phyloP scores from a whole-genome alignment of 1,140 invertebrate species.

The Bombus superbus region DNA sequence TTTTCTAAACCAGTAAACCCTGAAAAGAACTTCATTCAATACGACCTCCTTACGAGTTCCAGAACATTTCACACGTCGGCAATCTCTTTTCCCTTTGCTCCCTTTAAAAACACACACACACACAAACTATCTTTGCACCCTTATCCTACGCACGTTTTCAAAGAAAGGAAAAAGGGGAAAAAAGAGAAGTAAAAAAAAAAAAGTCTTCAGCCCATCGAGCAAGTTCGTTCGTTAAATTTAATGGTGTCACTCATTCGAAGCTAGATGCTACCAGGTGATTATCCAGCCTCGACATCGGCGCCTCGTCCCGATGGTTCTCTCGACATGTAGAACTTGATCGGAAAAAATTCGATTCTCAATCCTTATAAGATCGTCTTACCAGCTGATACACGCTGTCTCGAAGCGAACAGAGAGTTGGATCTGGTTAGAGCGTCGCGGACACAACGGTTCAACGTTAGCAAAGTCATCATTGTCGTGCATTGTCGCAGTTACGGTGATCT shows the following conservation, averaged over 20 bases:
- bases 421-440: conserved; percentile 72
- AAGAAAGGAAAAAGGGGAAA: neutral
- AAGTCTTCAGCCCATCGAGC: neutral
- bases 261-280: neutral
- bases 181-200: neutral
- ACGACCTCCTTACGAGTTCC: neutral
- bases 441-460: neutral
- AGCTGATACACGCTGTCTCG: conserved; percentile 18
- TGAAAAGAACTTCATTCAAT: conserved; percentile 2
- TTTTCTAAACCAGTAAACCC: neutral
- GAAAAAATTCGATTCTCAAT: conserved; percentile 64
- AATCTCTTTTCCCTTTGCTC: neutral
- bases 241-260: conserved; percentile 17
- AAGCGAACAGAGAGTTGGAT: conserved; percentile 68
- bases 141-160: neutral
- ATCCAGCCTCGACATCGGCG: conserved; percentile 23
- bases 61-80: neutral
- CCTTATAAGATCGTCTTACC: conserved; percentile 74
- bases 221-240: conserved; percentile 33
- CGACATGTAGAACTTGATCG: conserved; percentile 26
- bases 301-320: neutral
- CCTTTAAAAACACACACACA: neutral
- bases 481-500: conserved; percentile 27
- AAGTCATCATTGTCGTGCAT: conserved; percentile 45
- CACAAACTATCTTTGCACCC: neutral